Evolutionary conservation across 2,113 vertebrate species (phyloP).

Genomic region (Chitala chitala): DNA sequence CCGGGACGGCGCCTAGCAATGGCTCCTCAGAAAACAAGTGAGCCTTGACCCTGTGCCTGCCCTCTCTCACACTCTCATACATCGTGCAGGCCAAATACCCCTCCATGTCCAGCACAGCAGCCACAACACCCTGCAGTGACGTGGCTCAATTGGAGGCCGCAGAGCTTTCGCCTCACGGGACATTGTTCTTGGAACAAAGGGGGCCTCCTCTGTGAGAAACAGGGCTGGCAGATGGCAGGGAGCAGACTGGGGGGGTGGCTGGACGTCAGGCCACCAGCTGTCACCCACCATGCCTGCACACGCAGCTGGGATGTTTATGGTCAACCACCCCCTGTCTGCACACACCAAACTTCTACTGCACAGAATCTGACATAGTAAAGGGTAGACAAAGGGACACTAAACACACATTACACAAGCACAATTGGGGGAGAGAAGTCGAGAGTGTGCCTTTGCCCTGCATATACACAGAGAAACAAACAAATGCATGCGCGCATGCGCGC

Average conservation of each 20-base stretch:
- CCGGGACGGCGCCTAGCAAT: conserved; percentile 6
- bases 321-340: conserved; percentile 28
- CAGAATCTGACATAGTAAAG: conserved; percentile 29
- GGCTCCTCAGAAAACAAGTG: background rate
- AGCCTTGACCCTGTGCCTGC: too few relatives aligned
- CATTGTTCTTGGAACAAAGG: conserved; percentile 63
- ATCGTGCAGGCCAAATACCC: background rate
- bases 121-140: conserved; percentile 10
- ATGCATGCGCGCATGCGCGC: background rate
- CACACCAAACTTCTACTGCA: conserved; percentile 31
- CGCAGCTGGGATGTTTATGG: conserved; percentile 35
- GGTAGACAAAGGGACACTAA: too few relatives aligned
- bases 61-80: background rate
- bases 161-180: conserved; percentile 49
- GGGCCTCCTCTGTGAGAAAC: conserved; percentile 42
- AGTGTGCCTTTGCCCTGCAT: background rate
- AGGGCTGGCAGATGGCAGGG: conserved; percentile 60
- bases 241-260: conserved; percentile 46
- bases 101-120: conserved; percentile 16
- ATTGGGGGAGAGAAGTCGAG: background rate
- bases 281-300: conserved; percentile 37
- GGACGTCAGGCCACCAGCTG: conserved; percentile 54
- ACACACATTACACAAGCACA: conserved; percentile 19
- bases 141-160: conserved; percentile 41
- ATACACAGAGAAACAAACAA: conserved; percentile 4